phyloP scores from a whole-genome alignment of 2,888 invertebrate species.

The Adelognathus sp. region DNA sequence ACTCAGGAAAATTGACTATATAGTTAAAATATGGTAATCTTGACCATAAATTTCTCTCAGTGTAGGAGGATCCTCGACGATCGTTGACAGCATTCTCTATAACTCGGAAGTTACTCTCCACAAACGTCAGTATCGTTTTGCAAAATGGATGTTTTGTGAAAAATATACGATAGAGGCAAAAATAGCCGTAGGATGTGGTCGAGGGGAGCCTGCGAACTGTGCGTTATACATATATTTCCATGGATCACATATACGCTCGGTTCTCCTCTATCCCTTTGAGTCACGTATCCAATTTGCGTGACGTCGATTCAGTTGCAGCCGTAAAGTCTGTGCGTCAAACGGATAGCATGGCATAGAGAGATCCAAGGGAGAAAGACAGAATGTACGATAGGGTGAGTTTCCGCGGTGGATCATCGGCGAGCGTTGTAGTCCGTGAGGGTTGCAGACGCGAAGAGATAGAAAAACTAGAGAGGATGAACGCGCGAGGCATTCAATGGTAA shows the following conservation, averaged over 20 bases:
- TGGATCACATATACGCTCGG: neutral
- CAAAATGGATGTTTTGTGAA: no score
- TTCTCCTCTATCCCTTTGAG: slow-evolving; percentile 42
- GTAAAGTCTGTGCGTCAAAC: slow-evolving; percentile 32
- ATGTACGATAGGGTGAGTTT: slow-evolving; percentile 8
- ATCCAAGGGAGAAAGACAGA: neutral
- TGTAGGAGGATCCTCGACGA: no score
- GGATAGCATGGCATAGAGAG: neutral
- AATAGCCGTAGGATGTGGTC: neutral
- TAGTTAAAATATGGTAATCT: no score
- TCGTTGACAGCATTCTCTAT: no score
- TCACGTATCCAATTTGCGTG: slow-evolving; percentile 43
- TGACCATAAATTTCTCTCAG: no score
- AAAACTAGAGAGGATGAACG: slow-evolving; percentile 4
- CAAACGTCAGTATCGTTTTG: no score
- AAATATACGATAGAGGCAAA: no score
- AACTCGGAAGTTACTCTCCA: no score
- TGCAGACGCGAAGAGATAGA: no score
- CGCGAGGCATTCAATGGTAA: slow-evolving; percentile 8
- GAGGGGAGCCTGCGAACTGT: neutral
- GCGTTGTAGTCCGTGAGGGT: neutral
- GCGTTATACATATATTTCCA: neutral
- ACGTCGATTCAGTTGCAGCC: slow-evolving; percentile 29
- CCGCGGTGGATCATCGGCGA: slow-evolving; percentile 7
- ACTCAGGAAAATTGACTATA: no score